Evolutionary conservation across 2,797 vertebrate species (phyloP).

Genomic region (Acanthurus tractus): DNA sequence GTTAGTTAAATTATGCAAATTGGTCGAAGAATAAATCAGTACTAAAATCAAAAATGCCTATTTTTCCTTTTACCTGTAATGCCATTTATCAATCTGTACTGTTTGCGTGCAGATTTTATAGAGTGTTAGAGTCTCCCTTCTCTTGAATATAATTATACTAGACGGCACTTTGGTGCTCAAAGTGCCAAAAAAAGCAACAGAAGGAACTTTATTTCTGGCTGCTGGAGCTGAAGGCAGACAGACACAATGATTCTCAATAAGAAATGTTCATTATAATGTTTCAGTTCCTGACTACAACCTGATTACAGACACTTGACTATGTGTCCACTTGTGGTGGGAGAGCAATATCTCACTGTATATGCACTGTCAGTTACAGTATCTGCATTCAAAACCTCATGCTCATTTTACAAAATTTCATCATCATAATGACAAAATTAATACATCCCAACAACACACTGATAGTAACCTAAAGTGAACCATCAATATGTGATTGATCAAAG

Average conservation of each 20-base stretch:
- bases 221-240: neutral
- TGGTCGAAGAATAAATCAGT: too few species aligned
- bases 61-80: too few species aligned
- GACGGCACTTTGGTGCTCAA: too few species aligned
- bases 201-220: neutral
- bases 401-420: conserved; percentile 34
- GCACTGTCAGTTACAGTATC: neutral
- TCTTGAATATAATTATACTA: too few species aligned
- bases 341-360: neutral
- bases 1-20: too few species aligned
- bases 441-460: conserved; percentile 38
- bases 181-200: too few species aligned
- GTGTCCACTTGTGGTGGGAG: neutral
- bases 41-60: too few species aligned
- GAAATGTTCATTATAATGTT: neutral
- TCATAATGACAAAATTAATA: conserved; percentile 11
- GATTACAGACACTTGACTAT: neutral
- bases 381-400: conserved; percentile 38
- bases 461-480: conserved; percentile 31
- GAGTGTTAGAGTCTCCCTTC: too few species aligned
- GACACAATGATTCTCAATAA: neutral
- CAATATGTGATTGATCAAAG: conserved; percentile 26
- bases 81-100: too few species aligned
- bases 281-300: neutral
- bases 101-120: too few species aligned